Percentiles rank a stretch among this genome's conserved stretches.
These are phyloP conservation scores for Euclidia mi DNA, from an alignment of 2,888 invertebrate genomes.

Conservation along the genomic window DNA sequence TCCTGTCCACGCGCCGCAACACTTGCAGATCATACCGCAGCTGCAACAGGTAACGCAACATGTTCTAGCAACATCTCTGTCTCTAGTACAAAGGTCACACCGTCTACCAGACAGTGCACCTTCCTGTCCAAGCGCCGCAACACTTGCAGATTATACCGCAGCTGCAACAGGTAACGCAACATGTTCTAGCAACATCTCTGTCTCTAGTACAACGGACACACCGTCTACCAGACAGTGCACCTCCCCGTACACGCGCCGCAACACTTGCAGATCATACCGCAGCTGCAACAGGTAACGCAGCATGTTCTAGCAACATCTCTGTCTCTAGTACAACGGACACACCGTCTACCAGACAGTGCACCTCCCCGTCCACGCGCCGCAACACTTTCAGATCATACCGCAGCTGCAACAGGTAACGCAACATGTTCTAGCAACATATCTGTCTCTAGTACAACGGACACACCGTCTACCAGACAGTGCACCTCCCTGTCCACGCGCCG, in stretches of 20 bases:
- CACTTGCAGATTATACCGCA: conserved; percentile 95
- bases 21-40: conserved; percentile 95
- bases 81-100: conserved; percentile 98
- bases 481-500: conserved; percentile 96
- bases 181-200: not conserved
- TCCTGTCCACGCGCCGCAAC: conserved; percentile 95
- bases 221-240: conserved; percentile 98
- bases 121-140: conserved; percentile 96
- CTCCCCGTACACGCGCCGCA: conserved; percentile 96
- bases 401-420: conserved; percentile 94
- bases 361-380: conserved; percentile 96
- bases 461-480: conserved; percentile 98
- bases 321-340: too few species aligned
- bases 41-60: conserved; percentile 91
- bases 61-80: not conserved
- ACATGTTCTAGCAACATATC: too few species aligned
- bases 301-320: not conserved
- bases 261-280: conserved; percentile 95
- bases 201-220: conserved; percentile 98
- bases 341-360: conserved; percentile 99
- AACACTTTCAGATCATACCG: conserved; percentile 94
- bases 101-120: conserved; percentile 98
- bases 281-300: conserved; percentile 92
- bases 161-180: conserved; percentile 91
- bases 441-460: too few species aligned